Conservation (phyloP, 2,888 invertebrate genomes). For the Noctua janthe region DNA sequence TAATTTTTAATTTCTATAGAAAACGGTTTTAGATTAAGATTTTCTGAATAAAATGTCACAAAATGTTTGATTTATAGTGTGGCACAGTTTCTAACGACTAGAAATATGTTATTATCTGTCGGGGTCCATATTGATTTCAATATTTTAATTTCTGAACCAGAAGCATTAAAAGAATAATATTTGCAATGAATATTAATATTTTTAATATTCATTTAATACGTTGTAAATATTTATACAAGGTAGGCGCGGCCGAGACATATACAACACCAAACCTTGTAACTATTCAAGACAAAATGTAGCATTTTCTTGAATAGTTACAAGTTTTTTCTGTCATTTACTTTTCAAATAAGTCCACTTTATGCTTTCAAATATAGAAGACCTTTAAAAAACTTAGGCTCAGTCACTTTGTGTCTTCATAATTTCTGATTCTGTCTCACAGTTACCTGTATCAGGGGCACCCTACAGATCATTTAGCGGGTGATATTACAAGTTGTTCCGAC, state of each 20-base stretch:
- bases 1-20: constrained; percentile 42
- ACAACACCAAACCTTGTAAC: neutral
- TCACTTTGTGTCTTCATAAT: neutral
- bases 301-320: no score
- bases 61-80: constrained; percentile 54
- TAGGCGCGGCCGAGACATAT: neutral
- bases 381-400: neutral
- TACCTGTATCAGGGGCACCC: constrained; percentile 41
- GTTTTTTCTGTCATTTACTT: neutral
- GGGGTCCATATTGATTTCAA: constrained; percentile 34
- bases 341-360: neutral
- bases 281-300: neutral
- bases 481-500: constrained; percentile 80
- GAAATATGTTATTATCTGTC: constrained; percentile 38
- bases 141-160: constrained; percentile 45
- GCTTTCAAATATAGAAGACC: neutral
- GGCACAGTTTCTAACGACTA: constrained; percentile 32
- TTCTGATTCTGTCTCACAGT: constrained; percentile 2
- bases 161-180: constrained; percentile 30
- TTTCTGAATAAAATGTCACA: constrained; percentile 48
- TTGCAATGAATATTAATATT: constrained; percentile 24
- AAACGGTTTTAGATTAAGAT: constrained; percentile 22
- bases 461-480: constrained; percentile 75
- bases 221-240: constrained; percentile 8
- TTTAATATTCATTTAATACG: constrained; percentile 15